phyloP scores from a whole-genome alignment of 92 coral and sea anemone species.

The Hydrozoanthus gracilis region DNA sequence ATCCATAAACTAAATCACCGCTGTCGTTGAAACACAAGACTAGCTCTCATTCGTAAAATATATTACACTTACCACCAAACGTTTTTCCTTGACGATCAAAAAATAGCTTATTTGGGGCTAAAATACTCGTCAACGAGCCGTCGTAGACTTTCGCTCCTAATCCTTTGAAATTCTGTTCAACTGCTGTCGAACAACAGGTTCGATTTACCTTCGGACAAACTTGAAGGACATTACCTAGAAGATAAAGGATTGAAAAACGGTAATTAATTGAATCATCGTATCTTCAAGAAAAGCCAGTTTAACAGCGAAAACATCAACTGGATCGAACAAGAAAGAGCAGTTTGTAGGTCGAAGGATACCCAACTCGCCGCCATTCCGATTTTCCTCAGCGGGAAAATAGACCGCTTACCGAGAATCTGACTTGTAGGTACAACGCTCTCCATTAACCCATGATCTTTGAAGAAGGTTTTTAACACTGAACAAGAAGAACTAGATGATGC shows the following conservation, averaged over 20 bases:
- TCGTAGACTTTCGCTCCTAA: constrained; percentile 29
- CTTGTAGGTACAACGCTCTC: constrained; percentile 30
- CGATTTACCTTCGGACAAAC: constrained; percentile 10
- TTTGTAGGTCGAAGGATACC: neutral
- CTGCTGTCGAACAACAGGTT: constrained; percentile 22
- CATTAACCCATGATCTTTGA: constrained; percentile 29
- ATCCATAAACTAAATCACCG: neutral
- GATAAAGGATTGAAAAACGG: neutral
- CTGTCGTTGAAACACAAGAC: neutral
- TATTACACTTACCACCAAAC: constrained; percentile 33
- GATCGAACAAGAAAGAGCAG: constrained; percentile 12
- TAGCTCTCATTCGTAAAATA: neutral
- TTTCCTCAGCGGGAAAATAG: constrained; percentile 39
- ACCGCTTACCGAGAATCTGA: constrained; percentile 33
- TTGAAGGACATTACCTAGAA: constrained; percentile 15
- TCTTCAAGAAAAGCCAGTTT: neutral
- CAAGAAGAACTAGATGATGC: constrained; percentile 11
- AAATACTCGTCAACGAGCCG: constrained; percentile 12
- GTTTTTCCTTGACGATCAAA: constrained; percentile 25
- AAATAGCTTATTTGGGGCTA: constrained; percentile 20
- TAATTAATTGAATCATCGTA: neutral
- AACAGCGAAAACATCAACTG: neutral
- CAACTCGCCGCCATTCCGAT: constrained; percentile 35
- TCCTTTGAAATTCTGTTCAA: constrained; percentile 33
- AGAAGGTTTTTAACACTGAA: constrained; percentile 28